Evolutionary conservation across 2,888 invertebrate species (phyloP), one percentile per base, ranked within the genome.

Genomic region (Teleogryllus oceanicus): DNA sequence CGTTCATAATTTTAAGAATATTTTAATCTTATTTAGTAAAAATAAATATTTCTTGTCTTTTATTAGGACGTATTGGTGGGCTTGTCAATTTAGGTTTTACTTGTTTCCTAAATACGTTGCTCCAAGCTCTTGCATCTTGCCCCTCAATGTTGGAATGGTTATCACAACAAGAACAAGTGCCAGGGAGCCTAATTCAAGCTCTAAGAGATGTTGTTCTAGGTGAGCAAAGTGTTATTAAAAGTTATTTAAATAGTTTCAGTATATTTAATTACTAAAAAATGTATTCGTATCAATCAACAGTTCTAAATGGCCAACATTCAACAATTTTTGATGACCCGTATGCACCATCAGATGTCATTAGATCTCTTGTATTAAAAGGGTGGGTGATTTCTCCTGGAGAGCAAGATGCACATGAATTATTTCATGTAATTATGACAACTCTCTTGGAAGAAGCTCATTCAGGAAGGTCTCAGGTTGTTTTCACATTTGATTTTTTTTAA

Each of bases 371-470:
- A 37, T 89, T 91, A 2, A 90, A 94, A 0, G 93, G 95, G 20
- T 97, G 97, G 96, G 93, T 94, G 77, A 95, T 97, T 83, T 93
- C 96, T 0, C 91, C 93, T 37, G 96, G 96, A 83, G 96, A 98
- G 88, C 94, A 97, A 87, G 98, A 98, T 88, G 95, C 97, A 1
- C 97, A 97, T 86, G 98, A 98, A 87, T 87, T 98, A 79, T 92
- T 98, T 84, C 96, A 96, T 87, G 94, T 96, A 12, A 88, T 98
- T 84, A 89, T 97, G 12, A 92, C 94, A n/a, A 96, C 97, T 18
- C 88, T 98, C 78, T 96, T 97, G 85, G 95, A 96, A 85, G 98
- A 98, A 87, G 50, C 78, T n/a, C 81, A 80, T 20, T 62, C 62
- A 62, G 62, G 62, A 62, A 62, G n/a, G n/a, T 62, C 62, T 62